phyloP scores from a whole-genome alignment of 2,888 invertebrate species.

The Perithous albicinctus region DNA sequence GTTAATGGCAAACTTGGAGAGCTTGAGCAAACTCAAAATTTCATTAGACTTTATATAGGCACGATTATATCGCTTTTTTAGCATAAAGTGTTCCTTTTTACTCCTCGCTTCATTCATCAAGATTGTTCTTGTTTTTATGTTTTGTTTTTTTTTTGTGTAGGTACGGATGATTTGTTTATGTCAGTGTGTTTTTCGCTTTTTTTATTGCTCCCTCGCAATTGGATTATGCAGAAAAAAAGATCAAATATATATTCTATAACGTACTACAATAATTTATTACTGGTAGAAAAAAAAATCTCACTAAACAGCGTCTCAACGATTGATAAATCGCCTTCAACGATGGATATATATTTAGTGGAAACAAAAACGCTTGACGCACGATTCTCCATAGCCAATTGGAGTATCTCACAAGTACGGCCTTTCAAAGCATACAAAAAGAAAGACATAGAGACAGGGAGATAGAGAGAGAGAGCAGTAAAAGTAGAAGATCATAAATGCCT shows the following conservation, averaged over 20 bases:
- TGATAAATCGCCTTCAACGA: conserved; percentile 55
- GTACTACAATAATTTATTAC: conserved; percentile 79
- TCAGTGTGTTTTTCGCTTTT: conserved; percentile 17
- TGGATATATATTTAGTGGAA: conserved; percentile 46
- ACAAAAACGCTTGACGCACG: conserved; percentile 4
- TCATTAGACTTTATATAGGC: conserved; percentile 66
- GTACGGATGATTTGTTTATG: conserved; percentile 11
- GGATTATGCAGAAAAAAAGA: conserved; percentile 64
- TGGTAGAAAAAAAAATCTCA: conserved; percentile 74
- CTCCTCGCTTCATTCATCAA: not conserved
- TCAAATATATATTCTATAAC: conserved; percentile 69
- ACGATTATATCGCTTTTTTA: conserved; percentile 65
- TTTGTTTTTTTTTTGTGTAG: conserved; percentile 10
- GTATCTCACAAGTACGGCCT: conserved; percentile 22
- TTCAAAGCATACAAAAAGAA: conserved; percentile 16
- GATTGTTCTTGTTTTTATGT: not conserved
- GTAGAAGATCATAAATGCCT: conserved; percentile 53
- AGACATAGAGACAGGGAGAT: too few species aligned
- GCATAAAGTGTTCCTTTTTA: conserved; percentile 25
- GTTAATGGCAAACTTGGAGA: conserved; percentile 80
- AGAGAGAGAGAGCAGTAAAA: conserved; percentile 12
- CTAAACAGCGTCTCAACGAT: conserved; percentile 66
- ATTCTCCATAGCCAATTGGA: conserved; percentile 46
- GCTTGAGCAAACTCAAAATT: conserved; percentile 79
- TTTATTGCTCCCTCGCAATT: conserved; percentile 45